A percentile compares a stretch with the other conserved stretches of the same genome.
These are phyloP conservation scores for Cyprinodon tularosa DNA, from an alignment of 2,113 vertebrate species.

Conservation along the genomic window DNA sequence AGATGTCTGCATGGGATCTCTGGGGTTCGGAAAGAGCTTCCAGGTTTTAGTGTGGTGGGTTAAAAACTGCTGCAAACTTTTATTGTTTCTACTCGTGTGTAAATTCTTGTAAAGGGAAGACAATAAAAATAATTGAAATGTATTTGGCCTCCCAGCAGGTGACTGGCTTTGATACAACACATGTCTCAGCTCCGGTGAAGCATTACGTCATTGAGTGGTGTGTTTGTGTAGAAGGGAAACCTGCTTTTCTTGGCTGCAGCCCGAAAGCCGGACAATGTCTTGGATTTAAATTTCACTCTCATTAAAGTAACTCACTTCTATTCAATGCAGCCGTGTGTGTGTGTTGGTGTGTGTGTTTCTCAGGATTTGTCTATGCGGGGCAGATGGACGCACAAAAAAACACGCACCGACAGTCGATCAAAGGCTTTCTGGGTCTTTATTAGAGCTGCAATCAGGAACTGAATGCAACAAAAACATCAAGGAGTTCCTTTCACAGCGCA, in stretches of 20 bases:
- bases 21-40: not conserved
- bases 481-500: slow-evolving; percentile 20
- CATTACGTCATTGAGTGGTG: slow-evolving; percentile 50
- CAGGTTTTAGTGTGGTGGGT: not conserved
- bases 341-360: slow-evolving; percentile 36
- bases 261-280: slow-evolving; percentile 65
- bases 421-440: slow-evolving; percentile 65
- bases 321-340: slow-evolving; percentile 39
- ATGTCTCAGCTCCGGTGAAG: slow-evolving; percentile 37
- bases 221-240: slow-evolving; percentile 18
- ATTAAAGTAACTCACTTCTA: slow-evolving; percentile 66
- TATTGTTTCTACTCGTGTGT: slow-evolving; percentile 43
- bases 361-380: slow-evolving; percentile 37
- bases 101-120: slow-evolving; percentile 38
- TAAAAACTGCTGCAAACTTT: slow-evolving; percentile 23
- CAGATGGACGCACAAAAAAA: slow-evolving; percentile 46
- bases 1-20: not conserved
- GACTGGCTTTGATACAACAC: slow-evolving; percentile 39
- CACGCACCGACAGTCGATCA: slow-evolving; percentile 44
- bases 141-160: slow-evolving; percentile 67
- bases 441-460: slow-evolving; percentile 58
- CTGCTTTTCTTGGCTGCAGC: slow-evolving; percentile 58
- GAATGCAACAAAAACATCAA: slow-evolving; percentile 49
- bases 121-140: slow-evolving; percentile 52
- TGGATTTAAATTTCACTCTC: slow-evolving; percentile 76